Conservation (phyloP, 2,797 vertebrate genomes). For the Onychomys leucogaster region DNA sequence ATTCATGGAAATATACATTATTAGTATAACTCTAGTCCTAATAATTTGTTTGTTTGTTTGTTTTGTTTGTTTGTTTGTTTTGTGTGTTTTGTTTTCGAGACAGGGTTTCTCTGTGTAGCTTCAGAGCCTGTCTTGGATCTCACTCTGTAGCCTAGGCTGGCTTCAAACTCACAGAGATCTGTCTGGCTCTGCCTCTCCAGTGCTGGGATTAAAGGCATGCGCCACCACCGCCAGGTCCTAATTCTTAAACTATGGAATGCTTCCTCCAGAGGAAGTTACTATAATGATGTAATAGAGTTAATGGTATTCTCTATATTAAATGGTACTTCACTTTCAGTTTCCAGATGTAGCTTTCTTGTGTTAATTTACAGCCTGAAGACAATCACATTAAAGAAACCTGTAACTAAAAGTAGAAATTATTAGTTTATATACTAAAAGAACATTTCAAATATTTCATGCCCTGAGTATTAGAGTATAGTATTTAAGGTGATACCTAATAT, state of each 20-base stretch:
- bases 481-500: conserved; percentile 54
- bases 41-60: no score
- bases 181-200: no score
- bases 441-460: conserved; percentile 22
- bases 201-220: no score
- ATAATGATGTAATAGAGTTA: conserved; percentile 3
- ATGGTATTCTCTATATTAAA: conserved; percentile 40
- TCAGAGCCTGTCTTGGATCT: no score
- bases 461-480: conserved; percentile 48
- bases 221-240: neutral
- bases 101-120: no score
- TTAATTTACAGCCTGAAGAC: conserved; percentile 64
- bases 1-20: neutral
- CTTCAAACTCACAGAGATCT: no score
- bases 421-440: conserved; percentile 59
- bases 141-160: no score
- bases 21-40: neutral
- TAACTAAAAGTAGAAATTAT: conserved; percentile 72
- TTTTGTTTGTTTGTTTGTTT: no score
- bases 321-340: conserved; percentile 55
- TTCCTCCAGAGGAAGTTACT: neutral
- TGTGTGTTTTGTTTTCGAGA: no score
- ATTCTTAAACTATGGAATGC: neutral
- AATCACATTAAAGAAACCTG: conserved; percentile 59
- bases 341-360: conserved; percentile 54